Conservation (phyloP, 2,113 vertebrate genomes). For the Varanus komodoensis region DNA sequence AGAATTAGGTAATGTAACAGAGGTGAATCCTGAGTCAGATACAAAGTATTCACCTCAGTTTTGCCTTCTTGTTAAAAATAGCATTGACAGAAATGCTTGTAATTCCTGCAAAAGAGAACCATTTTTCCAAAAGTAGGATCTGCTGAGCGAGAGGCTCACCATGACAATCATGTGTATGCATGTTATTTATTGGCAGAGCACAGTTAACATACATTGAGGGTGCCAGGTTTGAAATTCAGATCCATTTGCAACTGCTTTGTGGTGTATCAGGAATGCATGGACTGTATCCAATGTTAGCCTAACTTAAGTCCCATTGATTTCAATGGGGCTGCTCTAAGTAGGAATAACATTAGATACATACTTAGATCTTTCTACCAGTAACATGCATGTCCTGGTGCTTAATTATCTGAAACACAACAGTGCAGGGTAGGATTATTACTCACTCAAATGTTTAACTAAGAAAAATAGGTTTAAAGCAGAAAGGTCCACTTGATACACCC, state of each 20-base stretch:
- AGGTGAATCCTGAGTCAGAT: neutral
- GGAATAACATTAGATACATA: no score
- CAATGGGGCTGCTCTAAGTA: no score
- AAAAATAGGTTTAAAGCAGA: neutral
- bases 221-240: neutral
- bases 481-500: neutral
- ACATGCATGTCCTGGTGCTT: neutral
- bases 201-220: neutral
- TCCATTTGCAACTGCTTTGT: no score
- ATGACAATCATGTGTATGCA: neutral
- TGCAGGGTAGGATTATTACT: neutral
- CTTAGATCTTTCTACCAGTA: neutral
- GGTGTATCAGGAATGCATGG: neutral
- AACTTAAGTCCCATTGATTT: no score
- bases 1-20: neutral
- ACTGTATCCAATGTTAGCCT: no score
- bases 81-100: neutral
- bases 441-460: neutral
- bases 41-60: constrained; percentile 38
- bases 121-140: neutral
- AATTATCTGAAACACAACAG: neutral
- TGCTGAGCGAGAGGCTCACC: neutral
- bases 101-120: neutral
- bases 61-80: constrained; percentile 32
- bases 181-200: neutral